Conservation (phyloP, 2,797 vertebrate species). For the Pagetopsis macropterus region DNA sequence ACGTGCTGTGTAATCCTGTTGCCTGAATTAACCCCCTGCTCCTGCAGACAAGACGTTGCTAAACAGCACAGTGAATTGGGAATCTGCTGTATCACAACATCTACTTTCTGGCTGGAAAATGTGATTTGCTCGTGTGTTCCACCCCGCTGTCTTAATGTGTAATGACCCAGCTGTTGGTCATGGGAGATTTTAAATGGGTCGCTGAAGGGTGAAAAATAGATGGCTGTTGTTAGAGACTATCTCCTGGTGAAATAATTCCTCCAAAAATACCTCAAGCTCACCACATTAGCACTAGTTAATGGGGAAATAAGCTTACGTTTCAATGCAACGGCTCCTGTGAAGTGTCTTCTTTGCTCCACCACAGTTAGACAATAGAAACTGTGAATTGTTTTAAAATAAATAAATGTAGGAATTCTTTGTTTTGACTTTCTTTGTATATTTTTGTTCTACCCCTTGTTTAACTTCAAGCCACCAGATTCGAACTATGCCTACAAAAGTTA, state of each 20-base stretch:
- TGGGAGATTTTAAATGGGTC: conserved; percentile 7
- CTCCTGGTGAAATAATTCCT: not conserved
- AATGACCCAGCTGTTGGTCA: not conserved
- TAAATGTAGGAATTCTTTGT: not conserved
- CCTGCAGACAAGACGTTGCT: conserved; percentile 37
- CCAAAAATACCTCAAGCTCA: not conserved
- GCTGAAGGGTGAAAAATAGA: conserved; percentile 4
- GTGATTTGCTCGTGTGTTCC: conserved; percentile 16
- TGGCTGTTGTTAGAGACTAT: not conserved
- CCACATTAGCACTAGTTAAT: not conserved
- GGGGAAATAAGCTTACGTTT: not conserved
- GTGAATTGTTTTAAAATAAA: not conserved
- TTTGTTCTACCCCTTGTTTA: too few relatives aligned
- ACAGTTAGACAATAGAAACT: not conserved
- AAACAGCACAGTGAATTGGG: conserved; percentile 33
- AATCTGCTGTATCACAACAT: conserved; percentile 33
- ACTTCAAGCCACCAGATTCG: not conserved
- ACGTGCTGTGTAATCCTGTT: conserved; percentile 62
- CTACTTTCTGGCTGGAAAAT: conserved; percentile 32
- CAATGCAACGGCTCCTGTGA: not conserved
- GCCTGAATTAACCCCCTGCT: conserved; percentile 55
- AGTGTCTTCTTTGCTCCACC: not conserved
- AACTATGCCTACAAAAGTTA: not conserved
- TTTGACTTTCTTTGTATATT: not conserved
- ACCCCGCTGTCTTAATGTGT: not conserved